Percentiles rank a stretch among this genome's conserved stretches.
Conservation (phyloP, 2,797 vertebrate species). For the Borostomias antarcticus region DNA sequence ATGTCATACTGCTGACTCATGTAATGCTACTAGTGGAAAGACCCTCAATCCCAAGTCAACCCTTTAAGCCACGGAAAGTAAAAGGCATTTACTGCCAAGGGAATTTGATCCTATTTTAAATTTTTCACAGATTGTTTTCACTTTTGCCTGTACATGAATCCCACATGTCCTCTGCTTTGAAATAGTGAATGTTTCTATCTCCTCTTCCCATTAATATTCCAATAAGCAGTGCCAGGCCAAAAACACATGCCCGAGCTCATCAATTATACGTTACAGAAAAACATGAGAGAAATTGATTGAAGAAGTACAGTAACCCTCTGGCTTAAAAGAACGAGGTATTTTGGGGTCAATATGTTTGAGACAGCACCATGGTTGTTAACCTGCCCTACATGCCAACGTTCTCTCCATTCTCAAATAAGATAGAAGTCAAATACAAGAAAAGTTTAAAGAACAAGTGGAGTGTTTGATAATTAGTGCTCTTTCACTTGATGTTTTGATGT, state of each 20-base stretch:
- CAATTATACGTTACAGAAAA: slow-evolving; percentile 41
- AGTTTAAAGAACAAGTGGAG: slow-evolving; percentile 3
- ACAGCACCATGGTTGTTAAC: background rate
- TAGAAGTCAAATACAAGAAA: slow-evolving; percentile 21
- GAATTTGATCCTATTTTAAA: background rate
- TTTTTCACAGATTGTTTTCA: background rate
- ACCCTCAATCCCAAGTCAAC: too few relatives aligned
- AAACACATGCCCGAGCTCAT: slow-evolving; percentile 21
- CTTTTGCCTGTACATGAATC: background rate
- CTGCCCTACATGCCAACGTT: background rate
- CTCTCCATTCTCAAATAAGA: background rate
- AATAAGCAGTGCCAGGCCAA: slow-evolving; percentile 5
- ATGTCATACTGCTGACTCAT: too few relatives aligned
- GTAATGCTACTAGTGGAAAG: too few relatives aligned
- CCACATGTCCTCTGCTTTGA: background rate
- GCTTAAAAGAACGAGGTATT: slow-evolving; percentile 23
- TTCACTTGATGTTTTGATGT: slow-evolving; percentile 33
- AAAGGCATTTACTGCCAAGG: background rate
- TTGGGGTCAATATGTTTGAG: slow-evolving; percentile 12
- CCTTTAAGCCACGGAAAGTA: too few relatives aligned
- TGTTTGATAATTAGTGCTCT: slow-evolving; percentile 41
- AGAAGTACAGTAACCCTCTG: slow-evolving; percentile 10
- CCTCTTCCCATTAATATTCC: slow-evolving; percentile 13
- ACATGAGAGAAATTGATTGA: slow-evolving; percentile 19
- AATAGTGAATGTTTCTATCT: background rate